Conservation (phyloP, 2,888 invertebrate genomes). For the Pollenia angustigena region DNA sequence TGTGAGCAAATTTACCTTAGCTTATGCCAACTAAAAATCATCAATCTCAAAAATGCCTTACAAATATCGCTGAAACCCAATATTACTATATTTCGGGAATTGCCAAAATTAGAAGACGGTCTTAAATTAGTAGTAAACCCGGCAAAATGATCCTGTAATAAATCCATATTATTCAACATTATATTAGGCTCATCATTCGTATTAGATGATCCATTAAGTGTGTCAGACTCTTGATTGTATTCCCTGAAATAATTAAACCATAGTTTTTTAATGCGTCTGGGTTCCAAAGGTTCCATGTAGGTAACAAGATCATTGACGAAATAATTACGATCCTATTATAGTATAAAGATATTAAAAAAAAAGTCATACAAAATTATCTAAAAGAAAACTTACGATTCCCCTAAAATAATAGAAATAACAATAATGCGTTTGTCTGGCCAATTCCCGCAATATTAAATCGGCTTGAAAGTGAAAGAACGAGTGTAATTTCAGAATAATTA, state of each 20-base stretch:
- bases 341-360: neutral
- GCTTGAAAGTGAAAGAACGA: constrained; percentile 79
- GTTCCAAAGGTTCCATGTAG: constrained; percentile 81
- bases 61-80: constrained; percentile 78
- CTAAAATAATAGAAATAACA: constrained; percentile 77
- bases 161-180: constrained; percentile 50
- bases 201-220: no score
- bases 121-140: constrained; percentile 76
- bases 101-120: constrained; percentile 75
- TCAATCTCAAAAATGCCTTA: constrained; percentile 77
- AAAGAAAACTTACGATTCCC: constrained; percentile 63
- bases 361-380: neutral
- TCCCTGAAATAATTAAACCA: constrained; percentile 24
- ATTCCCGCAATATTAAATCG: constrained; percentile 77
- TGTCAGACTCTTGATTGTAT: neutral
- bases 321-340: constrained; percentile 5
- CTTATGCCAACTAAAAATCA: constrained; percentile 78
- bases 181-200: no score
- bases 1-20: constrained; percentile 75
- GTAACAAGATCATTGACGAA: constrained; percentile 77
- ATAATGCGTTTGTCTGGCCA: constrained; percentile 76
- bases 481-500: constrained; percentile 78
- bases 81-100: constrained; percentile 75
- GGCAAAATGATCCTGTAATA: constrained; percentile 73
- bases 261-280: constrained; percentile 74